These are phyloP conservation scores for Lasioglossum lativentre DNA, from an alignment of 2,888 invertebrate species.

Conservation along the genomic window DNA sequence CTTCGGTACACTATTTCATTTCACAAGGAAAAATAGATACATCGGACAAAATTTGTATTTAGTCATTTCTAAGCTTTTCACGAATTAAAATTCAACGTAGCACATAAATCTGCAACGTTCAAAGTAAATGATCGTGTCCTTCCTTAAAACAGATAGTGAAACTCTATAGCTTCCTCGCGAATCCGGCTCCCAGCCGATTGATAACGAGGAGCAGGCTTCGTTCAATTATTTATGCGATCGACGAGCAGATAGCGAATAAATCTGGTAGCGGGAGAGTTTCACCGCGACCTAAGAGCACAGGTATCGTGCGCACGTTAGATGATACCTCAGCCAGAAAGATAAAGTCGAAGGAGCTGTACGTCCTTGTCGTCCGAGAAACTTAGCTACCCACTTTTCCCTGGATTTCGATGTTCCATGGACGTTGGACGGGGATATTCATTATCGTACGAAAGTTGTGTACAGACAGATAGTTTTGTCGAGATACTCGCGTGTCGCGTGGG, in stretches of 20 bases:
- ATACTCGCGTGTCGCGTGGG: background rate
- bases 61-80: no score
- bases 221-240: constrained; percentile 43
- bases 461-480: background rate
- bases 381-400: constrained; percentile 54
- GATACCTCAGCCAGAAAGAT: constrained; percentile 59
- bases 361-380: constrained; percentile 61
- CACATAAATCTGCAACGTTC: background rate
- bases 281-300: constrained; percentile 9
- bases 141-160: background rate
- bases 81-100: no score
- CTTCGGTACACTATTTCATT: background rate
- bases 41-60: no score
- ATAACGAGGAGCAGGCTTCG: constrained; percentile 13
- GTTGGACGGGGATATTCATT: constrained; percentile 1
- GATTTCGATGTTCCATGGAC: constrained; percentile 16
- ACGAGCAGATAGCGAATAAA: constrained; percentile 40
- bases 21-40: no score
- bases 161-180: background rate
- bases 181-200: constrained; percentile 12
- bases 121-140: background rate
- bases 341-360: constrained; percentile 50
- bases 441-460: background rate
- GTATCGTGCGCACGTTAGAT: constrained; percentile 39
- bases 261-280: constrained; percentile 44